A percentile compares a stretch with the other conserved stretches of the same genome.
phyloP scores from a whole-genome alignment of 2,113 vertebrate species.

The Balaenoptera acutorostrata region DNA sequence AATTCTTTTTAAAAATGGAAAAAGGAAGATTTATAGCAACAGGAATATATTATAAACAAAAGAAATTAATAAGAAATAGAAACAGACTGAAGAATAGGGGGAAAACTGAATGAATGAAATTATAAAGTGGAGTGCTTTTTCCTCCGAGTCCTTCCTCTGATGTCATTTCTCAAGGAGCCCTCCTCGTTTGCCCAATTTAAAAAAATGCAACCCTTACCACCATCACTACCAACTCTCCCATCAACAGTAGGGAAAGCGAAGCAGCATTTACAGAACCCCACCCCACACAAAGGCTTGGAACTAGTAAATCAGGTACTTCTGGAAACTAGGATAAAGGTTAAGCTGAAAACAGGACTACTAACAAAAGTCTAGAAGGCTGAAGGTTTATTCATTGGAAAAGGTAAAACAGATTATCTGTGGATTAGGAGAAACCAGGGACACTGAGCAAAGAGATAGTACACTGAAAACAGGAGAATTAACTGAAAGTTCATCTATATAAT shows the following conservation, averaged over 20 bases:
- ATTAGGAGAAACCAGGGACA: background rate
- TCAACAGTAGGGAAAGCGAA: background rate
- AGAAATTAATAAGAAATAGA: constrained; percentile 21
- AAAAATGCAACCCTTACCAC: background rate
- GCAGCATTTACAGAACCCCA: background rate
- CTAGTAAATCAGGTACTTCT: background rate
- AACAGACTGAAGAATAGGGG: background rate
- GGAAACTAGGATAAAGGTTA: background rate
- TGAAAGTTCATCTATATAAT: background rate
- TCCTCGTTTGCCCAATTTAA: background rate
- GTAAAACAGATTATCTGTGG: background rate
- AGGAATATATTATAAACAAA: background rate
- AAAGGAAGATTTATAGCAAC: background rate
- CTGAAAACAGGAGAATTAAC: background rate
- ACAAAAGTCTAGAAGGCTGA: background rate
- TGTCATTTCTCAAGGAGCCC: background rate
- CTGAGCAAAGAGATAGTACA: background rate
- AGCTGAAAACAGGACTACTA: background rate
- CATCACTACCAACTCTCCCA: background rate
- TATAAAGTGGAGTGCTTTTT: background rate
- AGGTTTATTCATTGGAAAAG: background rate
- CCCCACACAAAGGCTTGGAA: background rate
- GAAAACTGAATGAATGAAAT: background rate
- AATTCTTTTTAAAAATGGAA: background rate
- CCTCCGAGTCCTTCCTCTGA: background rate